phyloP scores from a whole-genome alignment of 2,888 invertebrate genomes.

The Trichopoda pennipes region DNA sequence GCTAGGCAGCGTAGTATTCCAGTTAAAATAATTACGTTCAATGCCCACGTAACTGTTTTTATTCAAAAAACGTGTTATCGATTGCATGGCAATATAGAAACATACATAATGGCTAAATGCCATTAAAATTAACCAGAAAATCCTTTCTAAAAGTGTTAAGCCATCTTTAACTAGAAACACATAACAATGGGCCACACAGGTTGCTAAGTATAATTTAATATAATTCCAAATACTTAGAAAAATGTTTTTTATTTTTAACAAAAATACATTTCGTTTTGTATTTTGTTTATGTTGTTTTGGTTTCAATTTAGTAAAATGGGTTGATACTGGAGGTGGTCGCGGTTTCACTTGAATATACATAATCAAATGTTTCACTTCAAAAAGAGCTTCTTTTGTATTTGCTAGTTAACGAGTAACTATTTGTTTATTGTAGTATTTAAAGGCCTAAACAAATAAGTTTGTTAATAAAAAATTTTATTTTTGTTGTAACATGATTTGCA shows the following conservation, averaged over 20 bases:
- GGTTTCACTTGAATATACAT: slow-evolving; percentile 41
- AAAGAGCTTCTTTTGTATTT: background rate
- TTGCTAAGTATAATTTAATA: slow-evolving; percentile 73
- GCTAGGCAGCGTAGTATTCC: slow-evolving; percentile 79
- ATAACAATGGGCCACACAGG: slow-evolving; percentile 78
- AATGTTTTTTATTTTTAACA: background rate
- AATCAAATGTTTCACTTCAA: background rate
- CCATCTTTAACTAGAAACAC: slow-evolving; percentile 73
- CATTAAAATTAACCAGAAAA: slow-evolving; percentile 76
- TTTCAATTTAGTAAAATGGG: background rate
- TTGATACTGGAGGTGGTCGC: slow-evolving; percentile 6
- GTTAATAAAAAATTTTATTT: background rate
- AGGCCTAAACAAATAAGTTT: slow-evolving; percentile 34
- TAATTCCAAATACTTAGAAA: slow-evolving; percentile 43
- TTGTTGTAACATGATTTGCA: slow-evolving; percentile 49
- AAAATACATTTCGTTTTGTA: background rate
- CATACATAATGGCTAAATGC: slow-evolving; percentile 74
- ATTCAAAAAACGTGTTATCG: slow-evolving; percentile 76
- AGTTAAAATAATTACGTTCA: slow-evolving; percentile 79
- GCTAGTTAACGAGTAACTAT: slow-evolving; percentile 15
- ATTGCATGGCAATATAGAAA: slow-evolving; percentile 75
- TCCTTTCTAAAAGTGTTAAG: slow-evolving; percentile 75
- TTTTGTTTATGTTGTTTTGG: background rate
- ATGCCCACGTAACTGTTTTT: slow-evolving; percentile 79
- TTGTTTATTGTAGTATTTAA: background rate